Conservation (phyloP, 53 echinoderm and acorn worm species). For the Stichopus horrens region DNA sequence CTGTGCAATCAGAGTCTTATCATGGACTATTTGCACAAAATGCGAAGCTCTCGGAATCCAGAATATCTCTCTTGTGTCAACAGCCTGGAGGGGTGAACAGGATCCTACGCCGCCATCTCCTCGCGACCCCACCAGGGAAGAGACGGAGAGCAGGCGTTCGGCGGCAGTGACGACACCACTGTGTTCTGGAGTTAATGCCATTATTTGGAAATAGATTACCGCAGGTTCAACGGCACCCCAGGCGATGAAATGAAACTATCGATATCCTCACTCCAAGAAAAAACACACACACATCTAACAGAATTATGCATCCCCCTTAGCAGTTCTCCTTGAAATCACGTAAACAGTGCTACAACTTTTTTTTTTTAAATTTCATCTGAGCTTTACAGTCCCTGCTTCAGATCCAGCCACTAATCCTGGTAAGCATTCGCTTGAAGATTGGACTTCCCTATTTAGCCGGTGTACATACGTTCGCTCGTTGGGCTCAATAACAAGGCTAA, state of each 20-base stretch:
- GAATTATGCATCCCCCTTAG: slow-evolving; percentile 24
- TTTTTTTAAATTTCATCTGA: not conserved
- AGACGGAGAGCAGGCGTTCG: not conserved
- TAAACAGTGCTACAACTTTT: slow-evolving; percentile 19
- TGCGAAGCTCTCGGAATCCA: not conserved
- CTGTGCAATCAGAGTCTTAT: slow-evolving; percentile 32
- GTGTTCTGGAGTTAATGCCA: not conserved
- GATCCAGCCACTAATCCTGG: slow-evolving; percentile 13
- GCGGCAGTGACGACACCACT: slow-evolving; percentile 1
- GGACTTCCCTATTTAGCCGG: slow-evolving; percentile 24
- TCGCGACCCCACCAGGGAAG: not conserved
- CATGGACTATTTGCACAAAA: slow-evolving; percentile 40
- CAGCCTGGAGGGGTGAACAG: slow-evolving; percentile 21
- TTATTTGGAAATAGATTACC: slow-evolving; percentile 35
- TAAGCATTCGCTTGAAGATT: slow-evolving; percentile 26
- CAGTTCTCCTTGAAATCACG: slow-evolving; percentile 20
- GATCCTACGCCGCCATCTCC: not conserved
- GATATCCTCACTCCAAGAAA: slow-evolving; percentile 12
- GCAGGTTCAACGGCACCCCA: slow-evolving; percentile 3
- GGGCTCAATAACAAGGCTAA: slow-evolving; percentile 23
- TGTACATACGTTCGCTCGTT: not conserved
- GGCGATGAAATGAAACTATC: slow-evolving; percentile 13
- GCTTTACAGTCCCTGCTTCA: slow-evolving; percentile 1
- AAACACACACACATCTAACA: slow-evolving; percentile 21
- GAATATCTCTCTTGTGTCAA: slow-evolving; percentile 42